Evolutionary conservation across 1,140 invertebrate species (phyloP), one percentile per base, ranked within the genome.

Genomic region (Drosophila guanche): DNA sequence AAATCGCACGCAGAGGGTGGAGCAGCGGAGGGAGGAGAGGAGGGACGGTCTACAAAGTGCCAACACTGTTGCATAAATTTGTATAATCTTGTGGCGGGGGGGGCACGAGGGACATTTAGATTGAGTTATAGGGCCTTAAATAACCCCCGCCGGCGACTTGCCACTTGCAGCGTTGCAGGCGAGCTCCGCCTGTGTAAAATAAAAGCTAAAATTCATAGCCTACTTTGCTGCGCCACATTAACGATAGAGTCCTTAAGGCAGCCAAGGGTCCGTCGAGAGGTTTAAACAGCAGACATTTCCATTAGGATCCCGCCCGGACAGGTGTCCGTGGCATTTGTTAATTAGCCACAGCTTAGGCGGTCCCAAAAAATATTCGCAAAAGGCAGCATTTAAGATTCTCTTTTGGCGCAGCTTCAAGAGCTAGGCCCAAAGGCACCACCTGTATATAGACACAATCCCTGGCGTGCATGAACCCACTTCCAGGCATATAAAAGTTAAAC

Each of bases 21-120:
- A 14, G 41, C 47, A 20, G 16, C n/a, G n/a, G n/a, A n/a, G n/a
- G n/a, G n/a, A n/a, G n/a, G n/a, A n/a, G n/a, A n/a, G 16, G 16
- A 53, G 45, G 60, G 53, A 37, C 53, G 23, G 53, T 54, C 60
- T 62, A 62, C 51, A 70, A 77, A 86, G 73, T 81, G 77, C 73
- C 81, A 86, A 74, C 77, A 67, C 57, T 85, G 73, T 68, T 85
- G 81, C 81, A 85, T 85, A 85, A 85, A 85, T 85, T 85, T 85
- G 81, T 86, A 85, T 86, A 85, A 85, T 86, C 77, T 74, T 54
- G 60, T 56, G 45, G 59, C 54, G 59, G 23, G 22, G 43, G 42
- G 8, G 10, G 52, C 20, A 29, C 46, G 33, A 45, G 14, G 56
- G 58, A 54, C 66, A 65, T 52, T 80, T 70, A 67, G 67, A 85